Percentiles rank a stretch among this genome's conserved stretches.
phyloP scores from a whole-genome alignment of 2,113 vertebrate species.

The Aegotheles bennettii region DNA sequence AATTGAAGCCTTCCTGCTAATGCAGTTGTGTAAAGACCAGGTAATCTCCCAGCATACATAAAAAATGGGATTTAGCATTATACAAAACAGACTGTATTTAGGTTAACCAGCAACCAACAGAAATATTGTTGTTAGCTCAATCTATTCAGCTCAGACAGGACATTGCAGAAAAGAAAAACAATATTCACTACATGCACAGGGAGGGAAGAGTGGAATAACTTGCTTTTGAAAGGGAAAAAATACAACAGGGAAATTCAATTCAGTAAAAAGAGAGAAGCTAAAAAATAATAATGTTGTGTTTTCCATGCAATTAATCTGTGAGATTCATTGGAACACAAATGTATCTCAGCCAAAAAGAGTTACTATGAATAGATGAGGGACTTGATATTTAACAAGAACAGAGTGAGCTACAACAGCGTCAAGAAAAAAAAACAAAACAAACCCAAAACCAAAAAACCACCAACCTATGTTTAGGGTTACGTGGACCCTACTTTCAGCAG shows the following conservation, averaged over 20 bases:
- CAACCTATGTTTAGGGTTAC: background rate
- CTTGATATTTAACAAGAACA: background rate
- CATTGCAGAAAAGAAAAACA: background rate
- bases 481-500: background rate
- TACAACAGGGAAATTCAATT: background rate
- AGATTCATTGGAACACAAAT: background rate
- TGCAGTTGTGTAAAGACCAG: background rate
- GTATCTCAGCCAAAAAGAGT: background rate
- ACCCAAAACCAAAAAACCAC: no score
- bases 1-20: background rate
- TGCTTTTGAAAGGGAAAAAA: background rate
- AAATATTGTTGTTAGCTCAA: background rate
- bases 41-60: background rate
- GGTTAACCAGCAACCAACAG: background rate
- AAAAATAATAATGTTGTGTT: background rate
- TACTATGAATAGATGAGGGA: background rate
- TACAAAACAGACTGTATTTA: background rate
- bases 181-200: background rate
- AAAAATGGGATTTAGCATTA: background rate
- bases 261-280: background rate
- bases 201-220: background rate
- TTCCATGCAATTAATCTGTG: background rate
- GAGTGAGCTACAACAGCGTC: background rate
- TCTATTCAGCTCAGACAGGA: background rate
- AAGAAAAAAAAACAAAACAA: background rate